phyloP scores from a whole-genome alignment of 2,797 vertebrate genomes.

The Clamator glandarius region DNA sequence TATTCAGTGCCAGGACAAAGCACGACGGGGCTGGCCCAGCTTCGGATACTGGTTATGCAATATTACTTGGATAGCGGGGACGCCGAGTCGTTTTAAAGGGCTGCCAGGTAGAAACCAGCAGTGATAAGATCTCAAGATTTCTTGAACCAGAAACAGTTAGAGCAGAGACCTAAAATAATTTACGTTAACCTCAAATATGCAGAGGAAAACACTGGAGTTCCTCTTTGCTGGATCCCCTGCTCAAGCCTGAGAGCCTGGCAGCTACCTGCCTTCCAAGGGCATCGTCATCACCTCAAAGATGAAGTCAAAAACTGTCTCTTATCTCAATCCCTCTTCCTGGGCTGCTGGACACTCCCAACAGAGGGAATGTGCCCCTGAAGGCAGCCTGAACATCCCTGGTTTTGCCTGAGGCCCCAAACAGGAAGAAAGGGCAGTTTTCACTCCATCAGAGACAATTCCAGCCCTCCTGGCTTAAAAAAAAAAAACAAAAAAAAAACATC shows the following conservation, averaged over 20 bases:
- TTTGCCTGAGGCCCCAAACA: background rate
- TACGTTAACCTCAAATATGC: background rate
- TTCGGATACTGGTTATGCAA: background rate
- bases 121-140: background rate
- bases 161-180: background rate
- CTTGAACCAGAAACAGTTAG: background rate
- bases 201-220: background rate
- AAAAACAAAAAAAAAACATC: background rate
- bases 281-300: background rate
- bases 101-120: background rate
- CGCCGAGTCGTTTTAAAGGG: background rate
- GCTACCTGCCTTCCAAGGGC: background rate
- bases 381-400: rapidly evolving
- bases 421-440: background rate
- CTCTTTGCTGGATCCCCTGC: background rate
- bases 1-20: background rate
- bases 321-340: no score
- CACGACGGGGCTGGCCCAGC: rapidly evolving
- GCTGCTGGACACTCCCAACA: background rate
- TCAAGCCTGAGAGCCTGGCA: background rate
- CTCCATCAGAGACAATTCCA: background rate
- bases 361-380: rapidly evolving
- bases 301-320: background rate
- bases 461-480: background rate
- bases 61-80: background rate